phyloP scores from a whole-genome alignment of 2,888 invertebrate species.

The Arrhopalites spinosus region DNA sequence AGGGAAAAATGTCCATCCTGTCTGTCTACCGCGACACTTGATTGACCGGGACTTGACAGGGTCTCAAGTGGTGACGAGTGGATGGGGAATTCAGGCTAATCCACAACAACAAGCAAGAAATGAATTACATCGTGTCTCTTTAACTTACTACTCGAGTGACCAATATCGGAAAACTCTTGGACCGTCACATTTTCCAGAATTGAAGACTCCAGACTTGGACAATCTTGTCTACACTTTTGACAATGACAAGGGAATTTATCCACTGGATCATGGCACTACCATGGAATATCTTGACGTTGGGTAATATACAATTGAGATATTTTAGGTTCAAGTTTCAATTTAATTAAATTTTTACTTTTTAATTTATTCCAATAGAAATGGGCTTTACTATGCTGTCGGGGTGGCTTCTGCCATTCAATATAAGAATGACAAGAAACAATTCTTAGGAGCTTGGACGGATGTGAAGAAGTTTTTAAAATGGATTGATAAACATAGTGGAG shows the following conservation, averaged over 20 bases:
- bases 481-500: not conserved
- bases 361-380: not conserved
- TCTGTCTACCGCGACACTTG: constrained; percentile 12
- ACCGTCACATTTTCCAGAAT: constrained; percentile 6
- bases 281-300: constrained; percentile 4
- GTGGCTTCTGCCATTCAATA: constrained; percentile 6
- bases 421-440: not conserved
- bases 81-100: not conserved
- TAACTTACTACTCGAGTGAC: constrained; percentile 12
- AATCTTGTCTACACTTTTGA: constrained; percentile 18
- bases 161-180: not conserved
- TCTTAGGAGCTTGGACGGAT: constrained; percentile 21
- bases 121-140: not conserved
- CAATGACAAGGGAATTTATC: constrained; percentile 8
- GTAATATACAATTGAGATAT: too few relatives aligned
- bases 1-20: constrained; percentile 6
- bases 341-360: too few relatives aligned
- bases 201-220: not conserved
- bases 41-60: not conserved
- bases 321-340: too few relatives aligned
- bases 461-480: constrained; percentile 3
- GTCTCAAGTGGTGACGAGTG: constrained; percentile 9
- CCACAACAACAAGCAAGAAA: not conserved
- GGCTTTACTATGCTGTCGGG: constrained; percentile 11
- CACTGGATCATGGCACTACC: constrained; percentile 1